Evolutionary conservation across 2,113 vertebrate species (phyloP).

Genomic region (Daboia siamensis): DNA sequence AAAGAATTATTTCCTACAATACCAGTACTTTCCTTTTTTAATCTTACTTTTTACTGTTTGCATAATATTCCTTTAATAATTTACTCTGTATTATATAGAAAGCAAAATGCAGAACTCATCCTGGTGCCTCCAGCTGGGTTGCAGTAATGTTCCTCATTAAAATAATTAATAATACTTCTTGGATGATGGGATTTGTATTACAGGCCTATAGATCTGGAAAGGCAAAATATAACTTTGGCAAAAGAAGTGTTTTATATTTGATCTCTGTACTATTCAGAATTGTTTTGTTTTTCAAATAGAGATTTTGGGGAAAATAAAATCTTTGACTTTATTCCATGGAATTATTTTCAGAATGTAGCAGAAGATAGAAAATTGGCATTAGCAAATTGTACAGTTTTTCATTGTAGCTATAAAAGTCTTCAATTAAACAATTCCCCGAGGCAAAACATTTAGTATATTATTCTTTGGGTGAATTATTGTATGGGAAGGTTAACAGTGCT

Average conservation of each 20-base stretch:
- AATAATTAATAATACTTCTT: not conserved
- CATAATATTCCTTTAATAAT: not conserved
- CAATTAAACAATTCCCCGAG: constrained; percentile 68
- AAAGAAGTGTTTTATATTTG: not conserved
- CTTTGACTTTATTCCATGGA: not conserved
- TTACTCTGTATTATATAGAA: not conserved
- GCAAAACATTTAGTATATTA: constrained; percentile 73
- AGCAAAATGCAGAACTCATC: not conserved
- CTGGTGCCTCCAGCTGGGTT: not conserved
- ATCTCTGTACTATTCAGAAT: constrained; percentile 25
- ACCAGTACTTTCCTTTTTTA: not conserved
- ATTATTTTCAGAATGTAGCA: constrained; percentile 30
- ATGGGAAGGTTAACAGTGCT: constrained; percentile 70
- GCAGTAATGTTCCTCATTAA: not conserved
- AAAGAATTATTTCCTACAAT: not conserved
- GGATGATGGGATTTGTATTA: not conserved
- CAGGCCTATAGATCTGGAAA: not conserved
- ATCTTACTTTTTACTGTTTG: not conserved
- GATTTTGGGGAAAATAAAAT: not conserved
- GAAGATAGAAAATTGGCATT: constrained; percentile 54
- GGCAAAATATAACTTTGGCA: not conserved
- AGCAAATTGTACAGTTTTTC: constrained; percentile 55
- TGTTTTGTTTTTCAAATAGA: not conserved
- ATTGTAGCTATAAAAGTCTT: constrained; percentile 57
- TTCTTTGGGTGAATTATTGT: constrained; percentile 69